phyloP scores from a whole-genome alignment of 2,113 vertebrate genomes.

The Benitochromis conjunctus region DNA sequence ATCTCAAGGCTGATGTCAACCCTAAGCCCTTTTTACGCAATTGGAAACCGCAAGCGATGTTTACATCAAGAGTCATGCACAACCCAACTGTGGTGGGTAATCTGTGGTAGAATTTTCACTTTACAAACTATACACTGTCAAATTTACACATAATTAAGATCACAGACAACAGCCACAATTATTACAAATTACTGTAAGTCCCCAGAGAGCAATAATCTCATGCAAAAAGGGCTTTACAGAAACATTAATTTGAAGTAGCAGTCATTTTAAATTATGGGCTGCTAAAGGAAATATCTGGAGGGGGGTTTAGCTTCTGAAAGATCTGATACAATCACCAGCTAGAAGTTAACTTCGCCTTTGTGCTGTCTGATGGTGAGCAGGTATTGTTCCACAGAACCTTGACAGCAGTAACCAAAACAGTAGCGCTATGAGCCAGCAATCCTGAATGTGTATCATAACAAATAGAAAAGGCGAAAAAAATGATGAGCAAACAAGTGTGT shows the following conservation, averaged over 20 bases:
- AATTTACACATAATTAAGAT: not conserved
- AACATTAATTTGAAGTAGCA: not conserved
- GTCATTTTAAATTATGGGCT: not conserved
- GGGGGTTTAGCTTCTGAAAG: not conserved
- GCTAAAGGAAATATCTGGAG: not conserved
- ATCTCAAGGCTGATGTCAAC: too few relatives aligned
- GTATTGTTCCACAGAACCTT: not conserved
- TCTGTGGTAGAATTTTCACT: not conserved
- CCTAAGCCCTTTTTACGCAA: too few relatives aligned
- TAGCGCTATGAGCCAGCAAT: not conserved
- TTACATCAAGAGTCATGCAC: not conserved
- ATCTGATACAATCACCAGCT: not conserved
- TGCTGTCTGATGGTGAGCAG: not conserved
- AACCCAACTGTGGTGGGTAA: not conserved
- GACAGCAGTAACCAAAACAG: not conserved
- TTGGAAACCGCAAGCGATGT: too few relatives aligned
- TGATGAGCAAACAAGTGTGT: not conserved
- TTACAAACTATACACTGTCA: not conserved
- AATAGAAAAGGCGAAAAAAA: not conserved
- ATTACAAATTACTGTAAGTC: not conserved
- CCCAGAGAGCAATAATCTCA: not conserved
- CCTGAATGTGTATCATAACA: not conserved
- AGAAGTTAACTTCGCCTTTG: not conserved
- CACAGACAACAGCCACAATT: not conserved
- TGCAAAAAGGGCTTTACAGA: not conserved